phyloP scores from a whole-genome alignment of 2,888 invertebrate species.

The Heliconius hortense region DNA sequence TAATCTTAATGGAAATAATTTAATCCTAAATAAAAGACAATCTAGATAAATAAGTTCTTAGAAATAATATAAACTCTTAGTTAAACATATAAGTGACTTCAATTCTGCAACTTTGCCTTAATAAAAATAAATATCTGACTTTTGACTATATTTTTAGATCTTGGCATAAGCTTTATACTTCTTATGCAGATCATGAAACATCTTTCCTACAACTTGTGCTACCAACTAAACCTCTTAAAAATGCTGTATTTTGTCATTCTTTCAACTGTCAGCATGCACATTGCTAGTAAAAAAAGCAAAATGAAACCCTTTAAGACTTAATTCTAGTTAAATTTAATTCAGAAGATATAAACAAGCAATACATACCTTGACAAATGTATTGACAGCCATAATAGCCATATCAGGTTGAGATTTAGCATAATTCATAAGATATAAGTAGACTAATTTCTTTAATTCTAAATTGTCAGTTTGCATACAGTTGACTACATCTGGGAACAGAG shows the following conservation, averaged over 20 bases:
- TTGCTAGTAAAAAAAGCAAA: constrained; percentile 42
- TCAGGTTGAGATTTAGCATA: constrained; percentile 99
- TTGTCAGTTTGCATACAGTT: constrained; percentile 99
- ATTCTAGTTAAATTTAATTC: constrained; percentile 32
- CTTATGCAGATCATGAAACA: background rate
- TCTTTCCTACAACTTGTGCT: background rate
- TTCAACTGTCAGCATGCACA: constrained; percentile 40
- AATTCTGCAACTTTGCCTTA: background rate
- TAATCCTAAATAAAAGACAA: too few relatives aligned
- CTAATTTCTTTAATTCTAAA: constrained; percentile 98
- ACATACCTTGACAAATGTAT: constrained; percentile 98
- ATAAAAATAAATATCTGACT: background rate
- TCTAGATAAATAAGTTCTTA: background rate
- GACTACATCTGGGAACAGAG: constrained; percentile 99
- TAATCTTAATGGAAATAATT: background rate
- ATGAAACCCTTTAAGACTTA: constrained; percentile 38
- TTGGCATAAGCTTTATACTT: background rate
- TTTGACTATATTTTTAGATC: background rate
- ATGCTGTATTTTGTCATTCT: constrained; percentile 33
- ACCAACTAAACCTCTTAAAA: constrained; percentile 36
- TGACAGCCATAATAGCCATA: constrained; percentile 99
- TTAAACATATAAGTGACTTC: background rate
- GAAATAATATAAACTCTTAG: background rate
- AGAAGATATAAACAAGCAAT: constrained; percentile 20
- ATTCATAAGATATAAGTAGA: constrained; percentile 99